A percentile compares a stretch with the other conserved stretches of the same genome.
These are phyloP conservation scores for Troides oblongomaculatus DNA, from an alignment of 2,888 invertebrate species.

Conservation along the genomic window DNA sequence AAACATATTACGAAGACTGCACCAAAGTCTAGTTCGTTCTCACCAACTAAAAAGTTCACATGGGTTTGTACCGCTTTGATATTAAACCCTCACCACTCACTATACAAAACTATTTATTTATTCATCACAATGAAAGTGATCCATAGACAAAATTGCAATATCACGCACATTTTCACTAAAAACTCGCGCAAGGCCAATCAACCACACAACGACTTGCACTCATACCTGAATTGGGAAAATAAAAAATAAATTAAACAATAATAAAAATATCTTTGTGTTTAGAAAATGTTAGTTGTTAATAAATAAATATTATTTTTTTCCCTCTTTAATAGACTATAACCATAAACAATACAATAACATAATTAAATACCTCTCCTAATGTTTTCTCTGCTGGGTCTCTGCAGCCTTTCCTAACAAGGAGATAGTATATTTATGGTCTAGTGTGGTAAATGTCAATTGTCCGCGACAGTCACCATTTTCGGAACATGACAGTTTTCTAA, in stretches of 20 bases:
- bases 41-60: background rate
- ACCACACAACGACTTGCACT: constrained; percentile 76
- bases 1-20: constrained; percentile 9
- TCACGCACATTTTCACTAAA: constrained; percentile 49
- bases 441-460: too few species aligned
- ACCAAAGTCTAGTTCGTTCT: constrained; percentile 17
- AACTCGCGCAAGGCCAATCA: constrained; percentile 52
- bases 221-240: constrained; percentile 66
- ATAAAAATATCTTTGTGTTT: constrained; percentile 30
- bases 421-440: too few species aligned
- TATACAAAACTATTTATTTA: background rate
- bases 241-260: constrained; percentile 42
- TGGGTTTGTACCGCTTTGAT: background rate
- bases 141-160: constrained; percentile 58
- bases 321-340: too few species aligned
- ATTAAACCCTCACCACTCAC: background rate
- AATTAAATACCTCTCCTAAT: too few species aligned
- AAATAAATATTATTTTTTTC: background rate
- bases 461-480: too few species aligned
- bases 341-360: too few species aligned
- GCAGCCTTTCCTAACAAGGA: too few species aligned
- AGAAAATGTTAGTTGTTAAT: background rate
- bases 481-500: too few species aligned
- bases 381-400: too few species aligned
- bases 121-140: background rate